Base-by-base conservation (phyloP, 2,888 invertebrate genomes). In the Lomographa bimaculata region DNA sequence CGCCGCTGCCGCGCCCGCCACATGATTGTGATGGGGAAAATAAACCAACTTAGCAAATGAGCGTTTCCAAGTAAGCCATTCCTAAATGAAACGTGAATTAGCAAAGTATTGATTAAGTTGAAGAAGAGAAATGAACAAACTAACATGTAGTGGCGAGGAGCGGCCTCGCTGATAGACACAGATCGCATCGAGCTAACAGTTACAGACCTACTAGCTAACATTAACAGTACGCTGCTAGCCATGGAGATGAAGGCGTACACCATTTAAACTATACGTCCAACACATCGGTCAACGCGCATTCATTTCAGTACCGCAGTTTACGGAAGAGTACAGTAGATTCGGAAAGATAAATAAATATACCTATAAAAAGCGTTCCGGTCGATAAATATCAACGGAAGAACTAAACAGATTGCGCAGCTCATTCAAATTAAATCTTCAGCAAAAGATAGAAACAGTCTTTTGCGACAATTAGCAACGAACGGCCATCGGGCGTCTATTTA, bases 391-490 rank as follows among this genome's bases (percentile, higher is more conserved):
- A 80, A 86, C 83, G 82, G 84, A 86, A 86, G 81, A 86, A 86
- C 82, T 87, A 89, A 89, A 87, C 78, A 89, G 75, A 78, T 86
- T 87, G 89, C 86, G 87, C 87, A 89, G 87, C 87, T 87, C 86
- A 87, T 85, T 76, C 85, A 87, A 87, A 86, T 85, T 83, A 87
- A 87, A 86, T 84, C 74, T 85, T 85, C 73, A 87, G 87, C 87
- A 82, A 85, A 87, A 84, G 85, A 83, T 86, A 87, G 87, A 85
- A 73, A 84, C 75, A 87, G 86, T 86, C 82, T 85, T 87, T 84
- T 82, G 89, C 89, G 85, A 89, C 89, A 90, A 66, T 82, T 79
- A 87, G 87, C 89, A 87, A 86, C 87, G 89, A 86, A 84, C 89
- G 89, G 89, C 87, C 89, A 87, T 85, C 83, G 87, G 87, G 86